Evolutionary conservation across 2,797 vertebrate genomes (phyloP).

Genomic region (Halcyon chelicuti): DNA sequence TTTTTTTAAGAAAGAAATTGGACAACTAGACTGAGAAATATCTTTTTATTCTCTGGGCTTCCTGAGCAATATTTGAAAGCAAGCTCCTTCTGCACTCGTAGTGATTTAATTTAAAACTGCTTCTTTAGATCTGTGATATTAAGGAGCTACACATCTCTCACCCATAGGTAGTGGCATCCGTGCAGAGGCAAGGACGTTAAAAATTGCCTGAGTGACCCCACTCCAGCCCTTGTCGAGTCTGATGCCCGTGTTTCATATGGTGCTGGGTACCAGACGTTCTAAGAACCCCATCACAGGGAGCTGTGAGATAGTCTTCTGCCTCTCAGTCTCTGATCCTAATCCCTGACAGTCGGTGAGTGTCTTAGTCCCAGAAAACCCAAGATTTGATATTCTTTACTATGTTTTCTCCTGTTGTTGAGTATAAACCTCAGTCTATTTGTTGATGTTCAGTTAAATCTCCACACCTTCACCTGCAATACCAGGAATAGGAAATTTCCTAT

Average conservation of each 20-base stretch:
- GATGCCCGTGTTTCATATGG: background rate
- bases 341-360: rapidly evolving
- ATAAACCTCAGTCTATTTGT: background rate
- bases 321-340: background rate
- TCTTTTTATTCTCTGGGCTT: background rate
- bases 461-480: background rate
- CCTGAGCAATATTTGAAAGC: background rate
- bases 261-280: background rate
- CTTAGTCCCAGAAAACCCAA: background rate
- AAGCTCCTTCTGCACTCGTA: background rate
- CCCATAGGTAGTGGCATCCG: rapidly evolving
- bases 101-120: background rate
- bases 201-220: background rate
- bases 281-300: background rate
- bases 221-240: background rate
- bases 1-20: background rate
- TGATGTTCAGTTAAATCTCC: background rate
- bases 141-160: background rate
- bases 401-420: background rate
- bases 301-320: background rate
- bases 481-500: too few species aligned
- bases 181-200: background rate
- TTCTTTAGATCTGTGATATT: background rate
- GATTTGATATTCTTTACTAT: background rate
- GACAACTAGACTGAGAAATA: background rate